phyloP scores from a whole-genome alignment of 2,113 vertebrate species.

The Zonotrichia leucophrys region DNA sequence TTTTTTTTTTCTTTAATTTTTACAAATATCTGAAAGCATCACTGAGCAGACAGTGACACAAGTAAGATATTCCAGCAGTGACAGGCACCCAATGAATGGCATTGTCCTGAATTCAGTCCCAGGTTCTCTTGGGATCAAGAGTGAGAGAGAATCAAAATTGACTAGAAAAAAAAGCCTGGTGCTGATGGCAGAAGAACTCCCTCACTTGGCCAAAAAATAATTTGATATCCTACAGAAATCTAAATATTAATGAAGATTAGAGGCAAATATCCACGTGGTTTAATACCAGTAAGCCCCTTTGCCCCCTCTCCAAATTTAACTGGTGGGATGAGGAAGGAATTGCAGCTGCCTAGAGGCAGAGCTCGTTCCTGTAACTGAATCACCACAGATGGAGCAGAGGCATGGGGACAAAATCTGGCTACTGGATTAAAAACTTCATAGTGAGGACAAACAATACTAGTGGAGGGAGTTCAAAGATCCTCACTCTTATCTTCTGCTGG shows the following conservation, averaged over 20 bases:
- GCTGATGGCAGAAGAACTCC: constrained; percentile 33
- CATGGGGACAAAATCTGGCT: background rate
- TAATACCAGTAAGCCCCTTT: background rate
- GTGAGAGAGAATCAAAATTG: background rate
- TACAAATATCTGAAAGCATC: constrained; percentile 61
- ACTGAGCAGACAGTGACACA: constrained; percentile 47
- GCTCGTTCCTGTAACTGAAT: background rate
- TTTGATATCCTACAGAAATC: background rate
- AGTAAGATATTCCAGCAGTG: constrained; percentile 20
- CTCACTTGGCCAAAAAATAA: background rate
- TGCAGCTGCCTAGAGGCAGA: background rate
- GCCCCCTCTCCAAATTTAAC: background rate
- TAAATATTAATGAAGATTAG: background rate
- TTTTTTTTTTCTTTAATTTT: constrained; percentile 33
- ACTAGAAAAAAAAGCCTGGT: background rate
- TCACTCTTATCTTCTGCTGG: constrained; percentile 7
- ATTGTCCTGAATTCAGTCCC: constrained; percentile 7
- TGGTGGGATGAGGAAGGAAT: background rate
- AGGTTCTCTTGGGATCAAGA: background rate
- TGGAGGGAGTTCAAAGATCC: background rate
- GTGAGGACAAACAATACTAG: background rate
- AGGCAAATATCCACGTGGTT: background rate
- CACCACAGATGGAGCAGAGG: background rate
- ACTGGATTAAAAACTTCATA: background rate
- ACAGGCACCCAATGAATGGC: constrained; percentile 19